A percentile compares a stretch with the other conserved stretches of the same genome.
Conservation (phyloP, 2,113 vertebrate species). For the Morone chrysops region DNA sequence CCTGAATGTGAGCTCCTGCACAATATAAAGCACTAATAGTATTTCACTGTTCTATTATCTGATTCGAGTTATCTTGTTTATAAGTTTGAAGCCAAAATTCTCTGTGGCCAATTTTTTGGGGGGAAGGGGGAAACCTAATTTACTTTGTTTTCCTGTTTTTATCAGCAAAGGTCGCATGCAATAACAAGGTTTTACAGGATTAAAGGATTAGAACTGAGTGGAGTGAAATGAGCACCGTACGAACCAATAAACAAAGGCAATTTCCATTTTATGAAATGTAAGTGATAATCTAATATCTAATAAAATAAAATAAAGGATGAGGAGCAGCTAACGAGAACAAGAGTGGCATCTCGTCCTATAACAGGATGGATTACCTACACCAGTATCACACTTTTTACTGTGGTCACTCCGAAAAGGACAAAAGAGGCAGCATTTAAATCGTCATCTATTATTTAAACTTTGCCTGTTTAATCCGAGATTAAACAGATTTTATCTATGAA, state of each 20-base stretch:
- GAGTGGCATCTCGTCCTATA: not conserved
- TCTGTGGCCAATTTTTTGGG: not conserved
- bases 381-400: not conserved
- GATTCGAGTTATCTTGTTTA: not conserved
- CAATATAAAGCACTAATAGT: not conserved
- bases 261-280: not conserved
- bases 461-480: not conserved
- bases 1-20: not conserved
- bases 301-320: not conserved
- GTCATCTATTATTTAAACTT: conserved; percentile 30
- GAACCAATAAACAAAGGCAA: not conserved
- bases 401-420: not conserved
- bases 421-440: not conserved
- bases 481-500: not conserved
- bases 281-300: not conserved
- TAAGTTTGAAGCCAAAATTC: not conserved
- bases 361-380: too few species aligned
- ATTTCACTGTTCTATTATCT: not conserved
- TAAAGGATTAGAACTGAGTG: conserved; percentile 23
- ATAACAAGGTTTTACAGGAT: conserved; percentile 23
- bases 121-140: not conserved
- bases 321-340: not conserved
- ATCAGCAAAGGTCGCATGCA: not conserved
- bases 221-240: not conserved
- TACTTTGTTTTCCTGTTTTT: not conserved